Percentiles rank a stretch among this genome's conserved stretches.
These are phyloP conservation scores for Stomatorhinus ivindoensis DNA, from an alignment of 2,113 vertebrate genomes.

Conservation along the genomic window DNA sequence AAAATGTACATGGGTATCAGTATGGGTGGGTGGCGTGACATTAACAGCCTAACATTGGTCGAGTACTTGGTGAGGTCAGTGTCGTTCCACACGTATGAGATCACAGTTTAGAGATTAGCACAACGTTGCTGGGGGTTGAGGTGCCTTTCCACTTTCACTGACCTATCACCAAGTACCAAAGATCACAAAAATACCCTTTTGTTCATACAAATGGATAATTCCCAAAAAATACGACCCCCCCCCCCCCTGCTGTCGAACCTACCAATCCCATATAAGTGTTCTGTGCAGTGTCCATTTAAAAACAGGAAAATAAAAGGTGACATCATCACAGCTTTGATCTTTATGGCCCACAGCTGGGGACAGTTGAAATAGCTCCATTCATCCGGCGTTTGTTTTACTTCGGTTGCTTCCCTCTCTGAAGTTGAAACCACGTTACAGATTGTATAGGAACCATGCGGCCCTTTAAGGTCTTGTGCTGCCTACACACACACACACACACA, in stretches of 20 bases:
- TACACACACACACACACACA: background rate
- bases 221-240: background rate
- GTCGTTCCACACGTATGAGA: background rate
- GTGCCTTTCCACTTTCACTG: background rate
- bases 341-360: background rate
- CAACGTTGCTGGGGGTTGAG: background rate
- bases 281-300: background rate
- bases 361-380: background rate
- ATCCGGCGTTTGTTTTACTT: slow-evolving; percentile 6
- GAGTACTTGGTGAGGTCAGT: background rate
- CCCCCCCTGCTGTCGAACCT: background rate
- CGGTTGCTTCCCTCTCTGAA: background rate
- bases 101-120: background rate
- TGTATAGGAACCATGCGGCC: background rate
- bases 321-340: slow-evolving; percentile 8
- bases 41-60: background rate
- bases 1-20: background rate
- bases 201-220: background rate
- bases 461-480: background rate
- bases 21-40: background rate
- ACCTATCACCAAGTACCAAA: background rate
- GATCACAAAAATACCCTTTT: background rate
- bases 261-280: background rate
- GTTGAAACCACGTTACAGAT: background rate
- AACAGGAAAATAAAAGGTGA: slow-evolving; percentile 8